A percentile compares a stretch with the other conserved stretches of the same genome.
These are phyloP conservation scores for Glaucomys volans DNA, from an alignment of 2,113 vertebrate species.

Conservation along the genomic window DNA sequence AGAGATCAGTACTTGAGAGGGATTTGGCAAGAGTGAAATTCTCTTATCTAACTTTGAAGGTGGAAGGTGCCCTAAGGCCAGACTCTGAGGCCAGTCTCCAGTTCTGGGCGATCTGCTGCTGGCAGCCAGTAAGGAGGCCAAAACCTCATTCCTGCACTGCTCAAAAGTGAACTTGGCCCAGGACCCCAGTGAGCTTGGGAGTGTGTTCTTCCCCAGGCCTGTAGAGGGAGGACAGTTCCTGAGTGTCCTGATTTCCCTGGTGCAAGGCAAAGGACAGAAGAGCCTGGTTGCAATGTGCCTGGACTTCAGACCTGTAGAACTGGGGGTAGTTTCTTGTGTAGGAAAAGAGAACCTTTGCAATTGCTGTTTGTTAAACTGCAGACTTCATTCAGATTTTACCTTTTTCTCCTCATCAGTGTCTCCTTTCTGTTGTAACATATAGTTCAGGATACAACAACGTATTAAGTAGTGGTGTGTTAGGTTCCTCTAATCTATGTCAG, in stretches of 20 bases:
- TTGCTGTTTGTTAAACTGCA: neutral
- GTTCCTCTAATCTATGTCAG: neutral
- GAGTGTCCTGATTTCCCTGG: neutral
- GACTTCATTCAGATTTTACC: neutral
- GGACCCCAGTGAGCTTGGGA: neutral
- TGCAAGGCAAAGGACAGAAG: neutral
- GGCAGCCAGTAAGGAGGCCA: neutral
- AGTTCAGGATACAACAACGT: neutral
- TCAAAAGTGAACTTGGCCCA: neutral
- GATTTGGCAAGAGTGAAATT: neutral
- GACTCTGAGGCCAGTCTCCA: neutral
- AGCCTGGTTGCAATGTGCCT: neutral
- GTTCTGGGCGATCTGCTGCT: neutral
- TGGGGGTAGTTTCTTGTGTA: neutral
- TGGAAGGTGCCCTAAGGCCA: neutral
- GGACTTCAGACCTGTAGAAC: neutral
- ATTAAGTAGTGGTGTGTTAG: neutral
- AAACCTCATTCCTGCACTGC: neutral
- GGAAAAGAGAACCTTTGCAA: neutral
- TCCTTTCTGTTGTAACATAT: neutral
- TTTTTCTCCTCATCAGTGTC: neutral
- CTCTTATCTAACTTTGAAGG: too few species aligned
- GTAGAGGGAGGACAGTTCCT: neutral
- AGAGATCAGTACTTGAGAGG: neutral
- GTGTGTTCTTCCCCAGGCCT: neutral